A percentile compares a stretch with the other conserved stretches of the same genome.
Conservation (phyloP, 2,797 vertebrate genomes). For the Triplophysa bombifrons region DNA sequence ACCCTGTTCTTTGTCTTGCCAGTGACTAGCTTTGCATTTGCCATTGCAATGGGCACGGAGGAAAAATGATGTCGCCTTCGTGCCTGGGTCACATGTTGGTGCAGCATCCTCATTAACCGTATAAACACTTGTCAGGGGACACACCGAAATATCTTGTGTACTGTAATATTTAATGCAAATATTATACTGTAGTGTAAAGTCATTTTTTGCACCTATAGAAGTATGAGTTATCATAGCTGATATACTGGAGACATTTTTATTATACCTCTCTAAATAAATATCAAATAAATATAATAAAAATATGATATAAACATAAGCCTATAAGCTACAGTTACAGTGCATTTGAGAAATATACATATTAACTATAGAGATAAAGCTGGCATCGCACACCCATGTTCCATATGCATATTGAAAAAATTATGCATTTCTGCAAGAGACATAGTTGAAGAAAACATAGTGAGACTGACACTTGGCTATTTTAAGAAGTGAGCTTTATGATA, state of each 20-base stretch:
- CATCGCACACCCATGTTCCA: background rate
- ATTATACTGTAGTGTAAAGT: background rate
- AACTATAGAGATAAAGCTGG: background rate
- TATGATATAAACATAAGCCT: too few species aligned
- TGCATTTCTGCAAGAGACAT: background rate
- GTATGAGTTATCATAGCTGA: too few species aligned
- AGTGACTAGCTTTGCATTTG: background rate
- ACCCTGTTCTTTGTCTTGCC: conserved; percentile 20
- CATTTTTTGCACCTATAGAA: background rate
- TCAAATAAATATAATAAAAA: too few species aligned
- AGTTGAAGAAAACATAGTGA: background rate
- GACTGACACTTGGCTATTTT: background rate
- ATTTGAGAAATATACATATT: background rate
- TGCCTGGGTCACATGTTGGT: background rate
- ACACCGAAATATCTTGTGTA: background rate
- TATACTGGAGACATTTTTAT: too few species aligned
- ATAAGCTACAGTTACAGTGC: background rate
- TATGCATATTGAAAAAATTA: background rate
- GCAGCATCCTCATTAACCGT: background rate
- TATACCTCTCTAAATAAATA: too few species aligned
- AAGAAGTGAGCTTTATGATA: background rate
- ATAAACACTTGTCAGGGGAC: background rate
- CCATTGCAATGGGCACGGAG: background rate
- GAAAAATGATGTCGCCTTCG: background rate
- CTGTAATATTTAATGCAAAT: background rate